Base-by-base conservation (phyloP, 2,797 vertebrate genomes). In the Crocodylus rhombifer region DNA sequence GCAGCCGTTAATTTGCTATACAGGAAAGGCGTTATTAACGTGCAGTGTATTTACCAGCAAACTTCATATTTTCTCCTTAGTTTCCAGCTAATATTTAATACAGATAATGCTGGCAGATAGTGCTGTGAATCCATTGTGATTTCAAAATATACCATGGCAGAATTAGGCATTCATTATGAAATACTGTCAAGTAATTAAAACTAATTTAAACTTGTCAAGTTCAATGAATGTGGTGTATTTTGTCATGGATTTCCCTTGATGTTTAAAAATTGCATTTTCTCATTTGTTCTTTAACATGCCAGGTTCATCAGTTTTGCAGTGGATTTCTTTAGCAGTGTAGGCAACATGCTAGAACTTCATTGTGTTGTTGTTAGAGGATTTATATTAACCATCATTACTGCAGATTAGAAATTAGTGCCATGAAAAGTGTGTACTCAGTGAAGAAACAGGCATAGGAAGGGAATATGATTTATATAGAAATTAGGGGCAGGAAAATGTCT, bases 11-110 rank as follows among this genome's bases (percentile, higher is more conserved):
- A 57, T 51, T 71, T 71, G 11, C 4, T 15, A 28, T 83, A 77
- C 18, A n/a, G 13, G 17, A 30, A 86, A 80, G 58, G n/a, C 75
- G 42, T 91, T 80, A 91, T 87, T 92, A 87, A 30, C 14, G 14
- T 26, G 25, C 26, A 7, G 4, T 61, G 42, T 42, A 42, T 42
- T 87, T 87, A 69, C 83, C 81, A 80, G 13, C 14, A 96, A 95
- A 80, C 0, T 51, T 81, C 84, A 75, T 7, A 51, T 23, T 84
- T 80, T 63, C 12, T 75, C 1, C 2, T 64, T 64, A 80, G 13
- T 16, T 51, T 78, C 69, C 58, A 77, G 18, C 36, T 36, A 60
- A 5, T 28, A 5, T 1, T 64, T 42, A 71, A 42, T 71, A 71
- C 67, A 67, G 65, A 51, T 23, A 26, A 12, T 36, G 42, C 21